Conservation (phyloP, 2,888 invertebrate genomes). For the Artemia sinica region DNA sequence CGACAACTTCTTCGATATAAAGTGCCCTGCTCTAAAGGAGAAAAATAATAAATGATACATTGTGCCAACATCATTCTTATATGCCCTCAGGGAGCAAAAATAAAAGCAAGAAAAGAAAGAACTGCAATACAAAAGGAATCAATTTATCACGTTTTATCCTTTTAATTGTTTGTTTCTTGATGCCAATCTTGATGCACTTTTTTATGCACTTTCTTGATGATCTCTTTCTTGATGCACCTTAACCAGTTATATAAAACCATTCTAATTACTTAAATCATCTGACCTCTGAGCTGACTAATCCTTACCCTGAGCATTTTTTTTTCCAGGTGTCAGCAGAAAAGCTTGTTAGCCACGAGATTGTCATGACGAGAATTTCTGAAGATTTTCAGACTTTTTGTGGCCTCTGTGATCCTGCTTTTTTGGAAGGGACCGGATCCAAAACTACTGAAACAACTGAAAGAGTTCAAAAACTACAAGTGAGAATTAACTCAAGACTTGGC, state of each 20-base stretch:
- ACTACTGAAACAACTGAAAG: conserved; percentile 19
- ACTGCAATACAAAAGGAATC: no score
- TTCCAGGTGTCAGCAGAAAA: conserved; percentile 16
- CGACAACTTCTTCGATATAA: no score
- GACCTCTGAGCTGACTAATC: no score
- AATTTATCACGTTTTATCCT: neutral
- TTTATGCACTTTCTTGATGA: conserved; percentile 22
- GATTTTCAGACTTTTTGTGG: conserved; percentile 18
- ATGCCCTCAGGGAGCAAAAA: no score
- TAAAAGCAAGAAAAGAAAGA: no score
- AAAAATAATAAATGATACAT: no score
- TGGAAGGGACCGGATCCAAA: conserved; percentile 31
- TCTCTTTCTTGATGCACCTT: conserved; percentile 16
- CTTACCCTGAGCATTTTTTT: neutral
- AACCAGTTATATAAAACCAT: no score
- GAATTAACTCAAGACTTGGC: conserved; percentile 17
- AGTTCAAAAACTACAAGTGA: conserved; percentile 18
- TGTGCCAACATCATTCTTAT: no score
- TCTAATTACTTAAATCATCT: no score
- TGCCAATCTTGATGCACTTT: neutral
- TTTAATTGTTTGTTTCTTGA: conserved; percentile 16
- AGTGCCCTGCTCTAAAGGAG: no score
- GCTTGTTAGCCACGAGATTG: conserved; percentile 15
- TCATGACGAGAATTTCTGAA: conserved; percentile 16
- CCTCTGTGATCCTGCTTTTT: conserved; percentile 39